Percentiles rank a stretch among this genome's conserved stretches.
Conservation (phyloP, 2,113 vertebrate genomes). For the Solea senegalensis region DNA sequence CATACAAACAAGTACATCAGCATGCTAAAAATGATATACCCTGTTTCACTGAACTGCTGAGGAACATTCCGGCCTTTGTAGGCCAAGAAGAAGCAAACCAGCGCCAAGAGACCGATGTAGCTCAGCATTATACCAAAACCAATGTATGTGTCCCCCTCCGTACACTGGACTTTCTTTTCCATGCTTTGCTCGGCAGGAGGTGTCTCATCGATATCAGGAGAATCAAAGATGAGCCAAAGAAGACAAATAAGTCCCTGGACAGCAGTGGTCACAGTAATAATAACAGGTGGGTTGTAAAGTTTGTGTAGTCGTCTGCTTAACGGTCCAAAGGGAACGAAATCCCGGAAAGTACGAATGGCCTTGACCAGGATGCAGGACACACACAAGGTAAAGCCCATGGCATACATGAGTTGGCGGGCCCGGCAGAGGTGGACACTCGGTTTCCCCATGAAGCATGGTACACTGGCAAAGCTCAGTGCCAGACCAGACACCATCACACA, state of each 20-base stretch:
- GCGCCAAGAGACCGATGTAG: constrained; percentile 72
- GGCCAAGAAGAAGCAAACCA: constrained; percentile 72
- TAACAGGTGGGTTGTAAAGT: constrained; percentile 59
- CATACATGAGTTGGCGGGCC: constrained; percentile 72
- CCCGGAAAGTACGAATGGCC: constrained; percentile 66
- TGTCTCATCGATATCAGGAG: constrained; percentile 23
- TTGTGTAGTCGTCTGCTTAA: constrained; percentile 16
- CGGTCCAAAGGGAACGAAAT: constrained; percentile 61
- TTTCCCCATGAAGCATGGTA: constrained; percentile 69
- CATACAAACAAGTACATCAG: constrained; percentile 78
- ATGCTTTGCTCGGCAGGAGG: constrained; percentile 40
- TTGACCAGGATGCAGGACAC: constrained; percentile 76
- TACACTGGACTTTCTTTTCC: constrained; percentile 41
- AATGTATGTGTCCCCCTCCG: constrained; percentile 53
- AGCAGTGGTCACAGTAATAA: constrained; percentile 44
- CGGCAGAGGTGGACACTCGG: constrained; percentile 64
- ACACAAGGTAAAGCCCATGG: constrained; percentile 76
- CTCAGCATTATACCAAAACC: constrained; percentile 73
- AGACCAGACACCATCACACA: constrained; percentile 71
- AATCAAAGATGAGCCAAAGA: constrained; percentile 68
- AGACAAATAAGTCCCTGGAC: constrained; percentile 68
- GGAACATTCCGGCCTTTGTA: constrained; percentile 73
- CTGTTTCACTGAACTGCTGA: constrained; percentile 71
- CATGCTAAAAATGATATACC: constrained; percentile 78
- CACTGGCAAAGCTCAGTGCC: constrained; percentile 65